Evolutionary conservation across 1,140 invertebrate genomes (phyloP).

Genomic region (Drosophila nasuta): DNA sequence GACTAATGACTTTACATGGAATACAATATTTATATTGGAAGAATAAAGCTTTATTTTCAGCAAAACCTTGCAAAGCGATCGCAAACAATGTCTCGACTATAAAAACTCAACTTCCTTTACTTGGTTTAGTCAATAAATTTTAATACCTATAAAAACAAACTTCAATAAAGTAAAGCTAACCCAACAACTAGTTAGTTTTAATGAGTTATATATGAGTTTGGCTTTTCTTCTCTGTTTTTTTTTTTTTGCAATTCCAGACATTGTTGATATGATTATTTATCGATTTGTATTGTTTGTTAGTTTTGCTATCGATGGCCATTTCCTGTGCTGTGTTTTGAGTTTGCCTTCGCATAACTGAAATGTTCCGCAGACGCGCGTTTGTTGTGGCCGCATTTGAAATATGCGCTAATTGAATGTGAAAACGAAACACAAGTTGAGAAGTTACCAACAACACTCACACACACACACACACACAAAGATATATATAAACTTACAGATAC

Average conservation of each 20-base stretch:
- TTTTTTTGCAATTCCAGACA: conserved; percentile 8
- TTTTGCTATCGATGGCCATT: conserved; percentile 52
- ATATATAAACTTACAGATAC: conserved; percentile 3
- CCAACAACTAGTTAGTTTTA: not conserved
- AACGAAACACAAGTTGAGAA: conserved; percentile 65
- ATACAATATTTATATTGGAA: too few species aligned
- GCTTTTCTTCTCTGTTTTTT: not conserved
- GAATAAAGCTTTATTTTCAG: too few species aligned
- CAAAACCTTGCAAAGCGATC: too few species aligned
- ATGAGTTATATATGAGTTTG: not conserved
- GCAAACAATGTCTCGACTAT: not conserved
- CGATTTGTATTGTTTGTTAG: conserved; percentile 17
- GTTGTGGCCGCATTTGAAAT: conserved; percentile 65
- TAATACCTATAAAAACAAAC: not conserved
- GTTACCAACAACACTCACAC: conserved; percentile 3
- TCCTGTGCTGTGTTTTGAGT: conserved; percentile 50
- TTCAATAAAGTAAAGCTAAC: not conserved
- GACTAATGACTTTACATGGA: too few species aligned
- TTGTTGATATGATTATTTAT: conserved; percentile 19
- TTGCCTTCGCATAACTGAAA: conserved; percentile 39
- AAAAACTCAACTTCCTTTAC: not conserved
- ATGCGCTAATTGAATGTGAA: conserved; percentile 83
- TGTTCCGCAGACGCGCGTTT: conserved; percentile 55
- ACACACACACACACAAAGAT: conserved; percentile 7
- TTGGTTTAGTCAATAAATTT: not conserved